Percentiles rank a stretch among this genome's conserved stretches.
These are phyloP conservation scores for Bettongia penicillata DNA, from an alignment of 2,113 vertebrate genomes.

Conservation along the genomic window DNA sequence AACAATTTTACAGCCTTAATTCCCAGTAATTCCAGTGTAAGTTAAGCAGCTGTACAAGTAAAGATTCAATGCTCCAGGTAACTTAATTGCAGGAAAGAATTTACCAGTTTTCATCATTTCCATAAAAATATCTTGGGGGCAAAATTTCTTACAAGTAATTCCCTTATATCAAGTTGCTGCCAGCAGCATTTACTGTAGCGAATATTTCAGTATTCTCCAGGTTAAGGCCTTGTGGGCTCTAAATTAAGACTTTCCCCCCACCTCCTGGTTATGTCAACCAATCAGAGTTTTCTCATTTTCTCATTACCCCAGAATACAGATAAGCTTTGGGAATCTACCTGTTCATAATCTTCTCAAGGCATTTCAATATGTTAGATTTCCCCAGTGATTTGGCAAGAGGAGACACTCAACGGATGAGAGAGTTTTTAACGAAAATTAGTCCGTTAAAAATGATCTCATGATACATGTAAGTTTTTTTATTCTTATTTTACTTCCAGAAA, in stretches of 20 bases:
- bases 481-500: neutral
- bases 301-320: neutral
- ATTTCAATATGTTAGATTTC: neutral
- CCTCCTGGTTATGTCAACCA: neutral
- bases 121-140: slow-evolving; percentile 10
- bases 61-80: neutral
- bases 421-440: slow-evolving; percentile 11
- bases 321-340: neutral
- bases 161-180: neutral
- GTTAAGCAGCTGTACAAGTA: slow-evolving; percentile 14
- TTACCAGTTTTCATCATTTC: slow-evolving; percentile 31
- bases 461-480: neutral
- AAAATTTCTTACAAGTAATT: slow-evolving; percentile 34
- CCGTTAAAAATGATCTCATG: neutral
- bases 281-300: slow-evolving; percentile 4
- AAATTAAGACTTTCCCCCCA: slow-evolving; percentile 14
- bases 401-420: neutral
- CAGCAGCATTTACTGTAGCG: neutral
- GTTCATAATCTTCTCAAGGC: neutral
- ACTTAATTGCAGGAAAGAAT: slow-evolving; percentile 19
- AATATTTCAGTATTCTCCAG: slow-evolving; percentile 17
- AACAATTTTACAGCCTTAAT: slow-evolving; percentile 28
- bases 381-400: neutral
- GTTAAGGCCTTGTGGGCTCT: neutral
- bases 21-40: slow-evolving; percentile 36